These are phyloP conservation scores for Cerastis rubricosa DNA, from an alignment of 2,888 invertebrate species.

Conservation along the genomic window DNA sequence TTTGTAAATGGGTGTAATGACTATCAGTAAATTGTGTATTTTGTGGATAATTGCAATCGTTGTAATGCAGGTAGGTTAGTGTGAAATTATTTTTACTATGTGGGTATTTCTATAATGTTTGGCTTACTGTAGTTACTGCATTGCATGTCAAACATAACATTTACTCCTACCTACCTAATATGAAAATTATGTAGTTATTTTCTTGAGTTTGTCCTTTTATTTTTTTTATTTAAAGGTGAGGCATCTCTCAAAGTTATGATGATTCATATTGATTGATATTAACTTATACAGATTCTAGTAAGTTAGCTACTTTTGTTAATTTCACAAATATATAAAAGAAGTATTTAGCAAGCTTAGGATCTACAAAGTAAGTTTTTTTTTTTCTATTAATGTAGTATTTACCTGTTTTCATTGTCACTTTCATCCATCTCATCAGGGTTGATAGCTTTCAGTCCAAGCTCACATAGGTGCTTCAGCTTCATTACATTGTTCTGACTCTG, in stretches of 20 bases:
- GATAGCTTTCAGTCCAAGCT: slow-evolving; percentile 88
- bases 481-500: slow-evolving; percentile 88
- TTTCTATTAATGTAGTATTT: not conserved
- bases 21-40: not conserved
- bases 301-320: not conserved
- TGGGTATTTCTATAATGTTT: not conserved
- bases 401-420: slow-evolving; percentile 66
- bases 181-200: not conserved
- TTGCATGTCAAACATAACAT: not conserved
- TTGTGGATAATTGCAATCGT: not conserved
- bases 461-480: slow-evolving; percentile 90
- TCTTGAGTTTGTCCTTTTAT: not conserved
- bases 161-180: not conserved
- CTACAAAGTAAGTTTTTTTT: not conserved
- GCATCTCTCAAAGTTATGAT: not conserved
- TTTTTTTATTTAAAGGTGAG: not conserved
- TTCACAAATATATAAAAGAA: not conserved
- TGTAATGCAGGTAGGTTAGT: not conserved
- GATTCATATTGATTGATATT: not conserved
- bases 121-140: not conserved
- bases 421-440: slow-evolving; percentile 80
- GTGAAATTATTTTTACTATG: not conserved
- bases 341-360: not conserved
- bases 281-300: not conserved
- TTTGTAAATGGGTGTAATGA: not conserved